Base-by-base conservation (phyloP, 2,888 invertebrate species). In the Lithophane ornitopus region DNA sequence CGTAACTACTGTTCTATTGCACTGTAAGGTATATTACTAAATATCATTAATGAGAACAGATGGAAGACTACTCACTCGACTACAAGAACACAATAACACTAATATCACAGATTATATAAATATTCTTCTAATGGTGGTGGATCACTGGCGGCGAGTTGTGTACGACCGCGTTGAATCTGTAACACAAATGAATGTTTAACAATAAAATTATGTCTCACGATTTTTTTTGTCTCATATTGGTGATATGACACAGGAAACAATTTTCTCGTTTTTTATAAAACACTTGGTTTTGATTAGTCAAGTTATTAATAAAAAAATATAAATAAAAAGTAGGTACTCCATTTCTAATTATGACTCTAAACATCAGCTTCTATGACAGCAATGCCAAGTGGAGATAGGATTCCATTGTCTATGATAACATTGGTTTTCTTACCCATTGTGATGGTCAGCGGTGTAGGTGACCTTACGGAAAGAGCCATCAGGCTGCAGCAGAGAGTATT, bases 401-500 rank as follows among this genome's bases (percentile, higher is more conserved):
- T 16, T 22, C 16, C 14, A 22, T 16, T 62, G 16, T 19, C 16
- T 26, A 19, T 19, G 4, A 39, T 41, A 11, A 28, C 7, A 39
- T 72, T 26, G 6, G 2, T 70, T 34, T 66, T 44, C 88, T 93
- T 95, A 97, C 95, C 97, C 97, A 84, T 97, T 97, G 88, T 97
- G 97, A 83, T 97, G 96, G 89, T 97, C 97, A 90, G 97, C 97
- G 61, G 97, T 97, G 92, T 97, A 97, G 77, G 97, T 97, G 80
- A 97, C 97, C 87, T 97, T 97, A 82, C 97, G 95, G 93, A 97
- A 95, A 74, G 97, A 97, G 87, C 97, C 97, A 90, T 97, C 97
- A 79, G 97, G 97, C 92, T 97, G 97, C 74, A 97, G 93, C 81
- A 97, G 92, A 59, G 97, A 96, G 92, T 97, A 97, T 81, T 97